phyloP scores from a whole-genome alignment of 2,113 vertebrate genomes.

The Mustelus asterias region DNA sequence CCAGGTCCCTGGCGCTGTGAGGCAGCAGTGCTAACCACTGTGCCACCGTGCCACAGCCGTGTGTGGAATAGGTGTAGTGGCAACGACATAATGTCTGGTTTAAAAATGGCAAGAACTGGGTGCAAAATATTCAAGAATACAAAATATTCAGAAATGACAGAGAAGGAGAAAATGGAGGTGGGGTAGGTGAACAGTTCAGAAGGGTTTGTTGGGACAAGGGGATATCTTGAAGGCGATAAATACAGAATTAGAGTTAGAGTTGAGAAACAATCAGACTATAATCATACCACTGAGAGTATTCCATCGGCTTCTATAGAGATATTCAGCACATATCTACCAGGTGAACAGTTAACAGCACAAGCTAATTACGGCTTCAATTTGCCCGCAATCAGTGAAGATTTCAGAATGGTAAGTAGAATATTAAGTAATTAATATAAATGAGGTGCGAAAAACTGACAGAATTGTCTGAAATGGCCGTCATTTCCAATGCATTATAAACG shows the following conservation, averaged over 20 bases:
- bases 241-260: too few relatives aligned
- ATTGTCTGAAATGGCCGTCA: background rate
- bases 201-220: background rate
- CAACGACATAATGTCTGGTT: too few relatives aligned
- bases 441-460: background rate
- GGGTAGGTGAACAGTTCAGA: too few relatives aligned
- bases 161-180: background rate
- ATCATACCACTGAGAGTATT: too few relatives aligned
- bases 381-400: background rate
- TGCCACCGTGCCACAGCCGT: too few relatives aligned
- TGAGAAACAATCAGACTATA: too few relatives aligned
- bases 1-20: too few relatives aligned
- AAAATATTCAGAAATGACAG: background rate
- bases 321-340: background rate
- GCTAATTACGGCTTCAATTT: background rate
- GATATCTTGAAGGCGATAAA: background rate
- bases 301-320: background rate
- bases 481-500: background rate
- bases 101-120: too few relatives aligned
- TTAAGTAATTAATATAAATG: constrained; percentile 15
- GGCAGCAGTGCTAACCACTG: too few relatives aligned
- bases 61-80: too few relatives aligned
- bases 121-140: too few relatives aligned
- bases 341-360: background rate
- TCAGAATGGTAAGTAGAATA: background rate